Percentiles rank a stretch among this genome's conserved stretches.
Evolutionary conservation across 37 sponge, comb jelly and placozoan species (phyloP).

Genomic region (Axinella damicornis): DNA sequence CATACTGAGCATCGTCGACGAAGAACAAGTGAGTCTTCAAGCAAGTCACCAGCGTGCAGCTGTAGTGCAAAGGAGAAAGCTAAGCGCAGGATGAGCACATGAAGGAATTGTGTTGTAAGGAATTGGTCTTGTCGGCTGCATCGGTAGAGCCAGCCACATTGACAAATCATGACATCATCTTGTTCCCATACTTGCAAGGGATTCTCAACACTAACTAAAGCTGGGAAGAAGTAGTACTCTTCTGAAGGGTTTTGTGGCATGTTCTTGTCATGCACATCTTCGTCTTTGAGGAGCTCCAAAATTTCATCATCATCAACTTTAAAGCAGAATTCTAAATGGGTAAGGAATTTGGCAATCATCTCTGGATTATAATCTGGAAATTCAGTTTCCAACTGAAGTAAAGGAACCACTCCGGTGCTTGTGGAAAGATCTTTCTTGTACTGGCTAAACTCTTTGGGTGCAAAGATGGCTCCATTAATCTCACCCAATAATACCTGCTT

Average conservation of each 20-base stretch:
- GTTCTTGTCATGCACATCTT: neutral
- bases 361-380: slow-evolving; percentile 18
- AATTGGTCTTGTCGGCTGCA: neutral
- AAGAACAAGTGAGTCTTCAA: neutral
- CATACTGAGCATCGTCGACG: slow-evolving; percentile 19
- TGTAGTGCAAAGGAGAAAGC: slow-evolving; percentile 7
- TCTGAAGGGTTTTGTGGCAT: neutral
- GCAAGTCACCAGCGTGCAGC: neutral
- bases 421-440: neutral
- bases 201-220: neutral
- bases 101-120: slow-evolving; percentile 29
- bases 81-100: slow-evolving; percentile 23
- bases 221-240: slow-evolving; percentile 43
- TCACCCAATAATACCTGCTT: no score
- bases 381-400: neutral
- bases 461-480: no score
- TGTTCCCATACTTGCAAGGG: neutral
- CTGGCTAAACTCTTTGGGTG: no score
- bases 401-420: slow-evolving; percentile 21
- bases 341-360: slow-evolving; percentile 17
- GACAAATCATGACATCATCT: neutral
- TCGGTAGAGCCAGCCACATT: slow-evolving; percentile 11
- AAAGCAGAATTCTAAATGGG: slow-evolving; percentile 27
- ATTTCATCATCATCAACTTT: neutral
- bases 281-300: neutral